Conservation (phyloP, 2,888 invertebrate genomes). For the Stenurella melanura region DNA sequence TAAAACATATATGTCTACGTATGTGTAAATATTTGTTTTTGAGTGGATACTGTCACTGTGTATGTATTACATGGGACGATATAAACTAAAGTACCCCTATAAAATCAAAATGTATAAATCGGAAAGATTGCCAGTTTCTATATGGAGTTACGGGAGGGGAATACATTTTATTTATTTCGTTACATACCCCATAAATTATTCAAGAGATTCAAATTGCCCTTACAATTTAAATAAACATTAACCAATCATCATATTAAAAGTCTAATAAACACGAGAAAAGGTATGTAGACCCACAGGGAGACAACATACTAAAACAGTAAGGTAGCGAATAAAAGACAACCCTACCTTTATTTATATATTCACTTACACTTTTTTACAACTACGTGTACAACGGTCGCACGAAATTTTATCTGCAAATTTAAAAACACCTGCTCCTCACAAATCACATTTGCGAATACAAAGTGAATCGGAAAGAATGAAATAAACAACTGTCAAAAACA, state of each 20-base stretch:
- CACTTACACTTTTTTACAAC: slow-evolving; percentile 15
- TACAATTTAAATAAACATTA: slow-evolving; percentile 1
- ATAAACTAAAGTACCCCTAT: neutral
- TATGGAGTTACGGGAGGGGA: neutral
- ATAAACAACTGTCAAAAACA: slow-evolving; percentile 50
- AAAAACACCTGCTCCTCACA: slow-evolving; percentile 37
- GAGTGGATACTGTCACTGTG: slow-evolving; percentile 14
- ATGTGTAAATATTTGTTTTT: slow-evolving; percentile 32
- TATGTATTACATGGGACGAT: slow-evolving; percentile 5
- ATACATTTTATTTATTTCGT: neutral
- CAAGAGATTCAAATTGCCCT: slow-evolving; percentile 11
- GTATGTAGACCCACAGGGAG: slow-evolving; percentile 44
- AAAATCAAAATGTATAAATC: neutral
- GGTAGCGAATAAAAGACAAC: slow-evolving; percentile 19
- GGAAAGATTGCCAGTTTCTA: neutral
- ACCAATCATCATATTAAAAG: slow-evolving; percentile 12
- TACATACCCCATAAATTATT: neutral
- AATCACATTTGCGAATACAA: slow-evolving; percentile 43
- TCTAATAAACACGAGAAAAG: slow-evolving; percentile 13
- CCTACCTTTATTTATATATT: slow-evolving; percentile 35
- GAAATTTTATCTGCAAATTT: slow-evolving; percentile 36
- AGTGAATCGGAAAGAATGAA: slow-evolving; percentile 43
- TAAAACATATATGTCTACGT: slow-evolving; percentile 12
- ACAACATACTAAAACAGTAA: slow-evolving; percentile 25
- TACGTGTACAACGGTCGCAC: slow-evolving; percentile 2